Percentiles rank a stretch among this genome's conserved stretches.
Conservation (phyloP, 2,797 vertebrate genomes). For the Tolypeutes matacus region DNA sequence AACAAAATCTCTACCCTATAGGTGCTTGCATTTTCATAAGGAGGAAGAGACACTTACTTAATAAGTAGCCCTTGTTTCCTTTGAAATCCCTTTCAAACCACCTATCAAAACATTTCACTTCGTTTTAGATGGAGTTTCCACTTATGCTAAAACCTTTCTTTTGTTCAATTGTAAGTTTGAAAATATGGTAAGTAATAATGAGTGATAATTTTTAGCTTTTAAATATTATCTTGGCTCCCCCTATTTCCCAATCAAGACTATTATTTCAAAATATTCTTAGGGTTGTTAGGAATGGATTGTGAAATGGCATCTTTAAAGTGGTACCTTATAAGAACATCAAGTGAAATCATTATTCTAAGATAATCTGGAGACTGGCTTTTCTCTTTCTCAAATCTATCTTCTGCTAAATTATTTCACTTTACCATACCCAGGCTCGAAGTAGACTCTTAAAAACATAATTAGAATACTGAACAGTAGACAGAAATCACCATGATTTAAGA, state of each 20-base stretch:
- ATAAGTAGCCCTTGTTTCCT: background rate
- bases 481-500: background rate
- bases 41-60: background rate
- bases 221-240: background rate
- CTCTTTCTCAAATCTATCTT: background rate
- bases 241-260: background rate
- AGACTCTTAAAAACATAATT: background rate
- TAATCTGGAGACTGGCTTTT: background rate
- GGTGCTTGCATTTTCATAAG: background rate
- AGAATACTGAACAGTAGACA: background rate
- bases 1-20: rapidly evolving
- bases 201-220: background rate
- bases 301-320: background rate
- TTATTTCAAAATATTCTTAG: background rate
- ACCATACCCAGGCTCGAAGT: background rate
- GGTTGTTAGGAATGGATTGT: background rate
- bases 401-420: background rate
- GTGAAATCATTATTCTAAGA: background rate
- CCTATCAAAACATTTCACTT: background rate
- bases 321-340: constrained; percentile 4
- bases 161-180: background rate
- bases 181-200: background rate
- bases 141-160: background rate
- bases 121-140: background rate
- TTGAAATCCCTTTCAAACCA: background rate